Percentiles rank a stretch among this genome's conserved stretches.
phyloP scores from a whole-genome alignment of 2,797 vertebrate species.

The Myotis planiceps region DNA sequence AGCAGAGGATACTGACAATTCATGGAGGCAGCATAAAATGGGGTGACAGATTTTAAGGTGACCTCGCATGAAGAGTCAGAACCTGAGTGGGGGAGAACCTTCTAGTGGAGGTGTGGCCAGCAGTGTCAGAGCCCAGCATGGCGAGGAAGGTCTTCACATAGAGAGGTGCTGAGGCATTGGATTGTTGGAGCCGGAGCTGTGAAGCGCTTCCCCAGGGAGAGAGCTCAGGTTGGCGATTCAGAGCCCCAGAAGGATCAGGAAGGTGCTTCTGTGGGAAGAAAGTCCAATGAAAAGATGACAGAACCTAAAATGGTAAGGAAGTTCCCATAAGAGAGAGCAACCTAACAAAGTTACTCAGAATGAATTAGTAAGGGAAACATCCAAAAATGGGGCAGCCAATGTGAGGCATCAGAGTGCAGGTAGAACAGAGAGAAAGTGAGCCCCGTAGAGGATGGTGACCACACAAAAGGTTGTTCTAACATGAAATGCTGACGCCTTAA shows the following conservation, averaged over 20 bases:
- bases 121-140: background rate
- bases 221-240: background rate
- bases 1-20: background rate
- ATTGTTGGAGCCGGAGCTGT: fast-evolving
- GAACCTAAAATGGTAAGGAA: background rate
- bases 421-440: background rate
- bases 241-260: background rate
- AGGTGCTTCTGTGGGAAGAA: too few species aligned
- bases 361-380: background rate
- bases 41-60: background rate
- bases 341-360: background rate
- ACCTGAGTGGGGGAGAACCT: background rate
- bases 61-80: background rate
- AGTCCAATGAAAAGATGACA: background rate
- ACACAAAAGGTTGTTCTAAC: background rate
- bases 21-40: background rate
- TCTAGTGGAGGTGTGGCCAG: too few species aligned
- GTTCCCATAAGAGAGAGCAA: background rate
- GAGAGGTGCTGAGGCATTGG: background rate
- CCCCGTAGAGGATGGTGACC: too few species aligned
- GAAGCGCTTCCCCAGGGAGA: background rate
- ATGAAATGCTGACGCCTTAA: background rate
- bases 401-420: background rate
- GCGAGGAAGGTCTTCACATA: background rate
- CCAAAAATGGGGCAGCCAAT: background rate